Conservation (phyloP, 2,888 invertebrate genomes). For the Tipula confusa region DNA sequence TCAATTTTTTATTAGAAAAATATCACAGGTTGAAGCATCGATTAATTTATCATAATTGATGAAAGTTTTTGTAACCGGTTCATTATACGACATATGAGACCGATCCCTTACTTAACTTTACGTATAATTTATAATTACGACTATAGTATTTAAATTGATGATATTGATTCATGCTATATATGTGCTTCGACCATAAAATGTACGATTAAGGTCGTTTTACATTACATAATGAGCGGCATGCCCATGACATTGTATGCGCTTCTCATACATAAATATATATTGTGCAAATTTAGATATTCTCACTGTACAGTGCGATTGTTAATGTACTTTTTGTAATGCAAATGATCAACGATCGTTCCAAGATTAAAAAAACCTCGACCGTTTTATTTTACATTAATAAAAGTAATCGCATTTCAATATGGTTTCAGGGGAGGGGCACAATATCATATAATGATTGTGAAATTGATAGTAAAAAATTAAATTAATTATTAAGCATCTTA, state of each 20-base stretch:
- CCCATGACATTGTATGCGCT: not conserved
- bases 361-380: not conserved
- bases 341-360: not conserved
- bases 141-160: not conserved
- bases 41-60: not conserved
- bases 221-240: not conserved
- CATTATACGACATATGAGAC: not conserved
- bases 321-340: not conserved
- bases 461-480: not conserved
- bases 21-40: not conserved
- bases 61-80: not conserved
- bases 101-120: not conserved
- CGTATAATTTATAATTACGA: too few relatives aligned
- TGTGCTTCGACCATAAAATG: not conserved
- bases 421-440: not conserved
- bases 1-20: not conserved
- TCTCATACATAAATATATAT: not conserved
- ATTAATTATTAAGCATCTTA: not conserved
- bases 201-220: not conserved
- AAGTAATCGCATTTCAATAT: not conserved
- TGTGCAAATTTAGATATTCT: not conserved
- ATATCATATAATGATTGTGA: not conserved
- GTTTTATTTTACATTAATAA: not conserved
- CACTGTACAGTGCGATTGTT: not conserved
- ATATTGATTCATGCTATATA: not conserved